Base-by-base conservation (phyloP, 2,113 vertebrate species). In the Corythaixoides concolor region DNA sequence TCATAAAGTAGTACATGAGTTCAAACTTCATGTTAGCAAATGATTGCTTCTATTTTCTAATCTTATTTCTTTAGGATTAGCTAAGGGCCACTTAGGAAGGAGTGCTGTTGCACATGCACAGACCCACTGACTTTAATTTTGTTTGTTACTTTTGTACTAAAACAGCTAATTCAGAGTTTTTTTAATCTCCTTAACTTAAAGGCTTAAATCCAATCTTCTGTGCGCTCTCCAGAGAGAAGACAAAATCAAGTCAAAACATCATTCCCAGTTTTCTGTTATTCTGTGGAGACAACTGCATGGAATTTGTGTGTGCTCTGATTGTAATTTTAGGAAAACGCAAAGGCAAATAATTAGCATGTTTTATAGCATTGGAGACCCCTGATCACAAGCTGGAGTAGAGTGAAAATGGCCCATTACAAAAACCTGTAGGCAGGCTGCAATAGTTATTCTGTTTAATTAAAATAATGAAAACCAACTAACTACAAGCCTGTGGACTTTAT, bases 21-120 rank as follows among this genome's bases (percentile, higher is more conserved):
- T 94, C 78, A 82, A 89, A 82, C 58, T 92, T 86, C 45, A 87
- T 5, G 2, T 77, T 90, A 62, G 23, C 24, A 94, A 91, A 79
- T 73, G 47, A 92, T 89, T 97, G 68, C 78, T 74, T 95, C 60
- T 77, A 3, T 59, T 94, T 95, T 94, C 86, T 88, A 62, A 69
- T 82, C 69, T 80, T 60, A 39, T 33, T 85, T 85, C 72, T 92
- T 81, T 28, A 89, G 59, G 55, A 81, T 90, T 92, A 91, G 63
- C 13, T 84, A 86, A 63, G 75, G 52, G 37, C 41, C n/a, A 60
- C n/a, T 74, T 93, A 78, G 32, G 78, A 94, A 86, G 27, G 13
- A 84, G 15, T 59, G 16, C 11, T 67, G 6, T 32, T 55, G 12
- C 62, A 37, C 67, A 23, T 10, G 28, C 37, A 35, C 8, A 55